Base-by-base conservation (phyloP, 2,113 vertebrate genomes). In the Urocolius indicus region DNA sequence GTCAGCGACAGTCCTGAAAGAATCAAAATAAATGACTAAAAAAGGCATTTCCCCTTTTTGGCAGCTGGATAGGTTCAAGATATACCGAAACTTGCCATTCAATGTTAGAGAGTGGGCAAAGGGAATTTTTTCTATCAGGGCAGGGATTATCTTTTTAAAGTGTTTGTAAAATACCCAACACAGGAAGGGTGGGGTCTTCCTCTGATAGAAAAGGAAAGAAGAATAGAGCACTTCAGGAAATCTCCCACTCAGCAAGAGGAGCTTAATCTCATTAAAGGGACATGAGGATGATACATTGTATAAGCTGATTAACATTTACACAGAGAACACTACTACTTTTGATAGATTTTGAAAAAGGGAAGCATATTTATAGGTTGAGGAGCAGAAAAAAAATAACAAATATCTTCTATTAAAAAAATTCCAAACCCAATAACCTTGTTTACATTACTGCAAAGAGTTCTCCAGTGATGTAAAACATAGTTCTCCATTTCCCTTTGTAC, bases 181-280 rank as follows among this genome's bases (percentile, higher is more conserved):
- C 19, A 66, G 91, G 89, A 95, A 91, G 85, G 87, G 79, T 83
- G 84, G 59, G 51, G 58, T 71, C 75, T 94, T 94, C 79, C 90
- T 90, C 68, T 67, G 34, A 21, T 34, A 72, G 59, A 81, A 88
- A 83, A 17, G 43, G 24, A 45, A 90, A 86, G 75, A 90, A 94
- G 59, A 94, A 93, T 10, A 67, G 62, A 87, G 41, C 17, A 69
- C 80, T 89, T 90, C 61, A 88, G 89, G 81, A 95, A 95, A 86
- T 52, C 89, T 89, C 3, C 1, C 1, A 27, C 65, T 92, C 72
- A 73, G 93, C 89, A 80, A 94, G 78, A 80, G 63, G 29, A 94
- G 78, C 43, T 88, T 97, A 93, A 94, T 95, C 93, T 94, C 68
- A 93, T 93, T 95, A 94, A 89, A 94, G 57, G 84, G 84, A 94